phyloP scores from a whole-genome alignment of 2,888 invertebrate species.

The Dasysyrphus albostriatus region DNA sequence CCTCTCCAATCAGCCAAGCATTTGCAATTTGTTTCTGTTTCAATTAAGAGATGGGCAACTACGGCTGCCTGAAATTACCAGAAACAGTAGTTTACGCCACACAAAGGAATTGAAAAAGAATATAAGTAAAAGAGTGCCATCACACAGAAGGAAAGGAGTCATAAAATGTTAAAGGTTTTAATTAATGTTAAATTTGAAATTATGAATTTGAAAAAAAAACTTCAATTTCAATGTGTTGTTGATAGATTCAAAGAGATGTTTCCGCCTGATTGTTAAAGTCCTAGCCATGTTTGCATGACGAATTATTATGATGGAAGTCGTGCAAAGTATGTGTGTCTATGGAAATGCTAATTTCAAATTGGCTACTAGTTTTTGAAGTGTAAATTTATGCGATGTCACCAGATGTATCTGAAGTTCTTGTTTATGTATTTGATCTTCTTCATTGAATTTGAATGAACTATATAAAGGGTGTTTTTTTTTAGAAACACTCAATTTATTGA shows the following conservation, averaged over 20 bases:
- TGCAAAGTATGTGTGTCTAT: neutral
- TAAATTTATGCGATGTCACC: no score
- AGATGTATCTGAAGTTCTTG: no score
- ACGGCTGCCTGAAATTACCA: neutral
- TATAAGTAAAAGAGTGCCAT: neutral
- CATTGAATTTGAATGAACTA: no score
- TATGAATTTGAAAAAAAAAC: no score
- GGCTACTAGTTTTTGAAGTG: neutral
- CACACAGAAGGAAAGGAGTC: neutral
- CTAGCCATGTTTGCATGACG: neutral
- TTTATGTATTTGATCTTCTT: no score
- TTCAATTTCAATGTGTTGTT: neutral
- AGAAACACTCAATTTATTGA: no score
- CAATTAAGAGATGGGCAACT: neutral
- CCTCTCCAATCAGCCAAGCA: neutral
- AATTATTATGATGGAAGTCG: fast-evolving
- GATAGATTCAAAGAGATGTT: neutral
- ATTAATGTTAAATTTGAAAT: no score
- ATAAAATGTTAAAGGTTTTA: neutral
- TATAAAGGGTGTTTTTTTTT: no score
- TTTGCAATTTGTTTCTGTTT: neutral
- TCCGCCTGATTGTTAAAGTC: neutral
- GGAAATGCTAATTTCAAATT: neutral
- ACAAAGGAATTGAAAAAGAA: neutral
- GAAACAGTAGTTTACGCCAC: neutral